These are phyloP conservation scores for Odontophorus gujanensis DNA, from an alignment of 2,113 vertebrate species.

Conservation along the genomic window DNA sequence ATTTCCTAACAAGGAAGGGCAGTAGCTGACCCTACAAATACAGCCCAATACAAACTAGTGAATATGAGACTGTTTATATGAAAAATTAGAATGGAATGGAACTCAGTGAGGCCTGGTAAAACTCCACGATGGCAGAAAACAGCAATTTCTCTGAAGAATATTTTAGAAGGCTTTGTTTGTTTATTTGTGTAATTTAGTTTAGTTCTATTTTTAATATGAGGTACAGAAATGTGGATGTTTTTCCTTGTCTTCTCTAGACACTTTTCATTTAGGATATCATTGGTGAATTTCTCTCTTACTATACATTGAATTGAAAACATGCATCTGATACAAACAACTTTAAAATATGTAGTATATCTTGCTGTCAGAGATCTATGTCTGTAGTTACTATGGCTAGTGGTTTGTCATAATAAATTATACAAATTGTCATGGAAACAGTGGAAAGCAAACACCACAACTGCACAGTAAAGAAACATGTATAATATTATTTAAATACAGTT, in stretches of 20 bases:
- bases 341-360: not conserved
- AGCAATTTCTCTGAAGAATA: not conserved
- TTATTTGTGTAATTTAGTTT: not conserved
- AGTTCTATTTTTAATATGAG: not conserved
- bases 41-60: not conserved
- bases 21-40: not conserved
- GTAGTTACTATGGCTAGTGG: not conserved
- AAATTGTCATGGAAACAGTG: not conserved
- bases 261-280: not conserved
- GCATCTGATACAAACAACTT: not conserved
- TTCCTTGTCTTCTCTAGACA: not conserved
- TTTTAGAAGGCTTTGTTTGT: not conserved
- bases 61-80: not conserved
- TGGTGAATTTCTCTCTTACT: not conserved
- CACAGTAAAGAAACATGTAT: not conserved
- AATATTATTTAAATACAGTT: not conserved
- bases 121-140: not conserved
- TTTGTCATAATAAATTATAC: not conserved
- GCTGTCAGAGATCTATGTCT: not conserved
- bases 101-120: not conserved
- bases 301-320: not conserved
- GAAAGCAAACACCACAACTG: not conserved
- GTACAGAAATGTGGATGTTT: not conserved
- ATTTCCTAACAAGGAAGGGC: not conserved
- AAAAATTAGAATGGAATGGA: not conserved